These are phyloP conservation scores for Anguilla anguilla DNA, from an alignment of 2,797 vertebrate species.

Conservation along the genomic window DNA sequence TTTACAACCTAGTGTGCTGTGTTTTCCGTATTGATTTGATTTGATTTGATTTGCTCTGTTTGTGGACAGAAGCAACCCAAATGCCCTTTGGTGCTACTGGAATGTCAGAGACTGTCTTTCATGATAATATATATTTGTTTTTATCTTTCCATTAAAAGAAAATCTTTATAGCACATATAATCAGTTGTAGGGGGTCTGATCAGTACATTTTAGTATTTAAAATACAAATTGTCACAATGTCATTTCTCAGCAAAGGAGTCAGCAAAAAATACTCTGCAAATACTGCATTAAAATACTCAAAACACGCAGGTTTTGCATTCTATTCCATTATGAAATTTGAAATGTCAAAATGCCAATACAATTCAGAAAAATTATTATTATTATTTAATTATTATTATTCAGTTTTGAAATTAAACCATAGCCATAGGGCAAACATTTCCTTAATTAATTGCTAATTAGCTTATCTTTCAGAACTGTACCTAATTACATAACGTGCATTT, in stretches of 20 bases:
- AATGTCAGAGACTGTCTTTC: background rate
- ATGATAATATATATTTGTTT: too few relatives aligned
- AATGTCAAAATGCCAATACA: background rate
- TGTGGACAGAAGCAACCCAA: too few relatives aligned
- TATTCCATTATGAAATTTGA: too few relatives aligned
- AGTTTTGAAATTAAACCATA: background rate
- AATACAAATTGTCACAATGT: too few relatives aligned
- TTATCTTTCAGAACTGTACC: background rate
- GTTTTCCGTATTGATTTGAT: too few relatives aligned
- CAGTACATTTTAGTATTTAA: background rate
- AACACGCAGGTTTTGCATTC: too few relatives aligned
- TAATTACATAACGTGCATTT: background rate
- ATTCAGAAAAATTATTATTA: background rate
- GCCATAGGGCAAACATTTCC: background rate
- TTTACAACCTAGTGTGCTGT: background rate
- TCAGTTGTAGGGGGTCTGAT: background rate
- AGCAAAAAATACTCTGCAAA: too few relatives aligned
- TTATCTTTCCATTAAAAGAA: background rate
- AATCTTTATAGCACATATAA: background rate
- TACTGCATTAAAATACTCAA: too few relatives aligned
- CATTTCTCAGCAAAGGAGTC: too few relatives aligned
- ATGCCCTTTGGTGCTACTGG: too few relatives aligned
- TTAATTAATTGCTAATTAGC: background rate
- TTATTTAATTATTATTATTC: background rate
- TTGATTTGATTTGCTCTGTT: too few relatives aligned